Conservation (phyloP, 2,888 invertebrate genomes). For the Caenorhabditis sulstoni region DNA sequence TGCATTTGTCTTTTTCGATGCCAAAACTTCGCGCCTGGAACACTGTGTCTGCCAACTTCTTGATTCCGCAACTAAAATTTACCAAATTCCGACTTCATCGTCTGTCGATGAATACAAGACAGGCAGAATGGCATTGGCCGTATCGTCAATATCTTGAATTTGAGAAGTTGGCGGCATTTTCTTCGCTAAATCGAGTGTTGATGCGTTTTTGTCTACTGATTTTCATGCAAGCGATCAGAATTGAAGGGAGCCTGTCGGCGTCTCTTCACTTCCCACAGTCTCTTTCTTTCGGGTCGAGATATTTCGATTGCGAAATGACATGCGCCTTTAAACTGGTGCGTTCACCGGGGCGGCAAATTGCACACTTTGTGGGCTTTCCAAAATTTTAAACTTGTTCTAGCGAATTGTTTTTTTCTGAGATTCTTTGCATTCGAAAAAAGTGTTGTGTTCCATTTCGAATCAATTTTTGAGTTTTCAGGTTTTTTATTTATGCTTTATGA, state of each 20-base stretch:
- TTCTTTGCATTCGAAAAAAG: constrained; percentile 5
- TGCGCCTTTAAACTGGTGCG: constrained; percentile 36
- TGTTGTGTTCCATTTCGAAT: too few relatives aligned
- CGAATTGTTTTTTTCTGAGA: too few relatives aligned
- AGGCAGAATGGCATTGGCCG: constrained; percentile 47
- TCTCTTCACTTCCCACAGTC: constrained; percentile 12
- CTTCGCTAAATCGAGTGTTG: background rate
- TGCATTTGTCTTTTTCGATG: constrained; percentile 68
- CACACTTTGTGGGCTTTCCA: constrained; percentile 7
- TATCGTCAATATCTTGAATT: constrained; percentile 38
- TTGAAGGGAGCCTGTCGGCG: constrained; percentile 18
- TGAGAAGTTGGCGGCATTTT: constrained; percentile 40
- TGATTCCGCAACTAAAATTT: constrained; percentile 1
- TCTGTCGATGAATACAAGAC: constrained; percentile 42
- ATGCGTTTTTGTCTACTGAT: background rate
- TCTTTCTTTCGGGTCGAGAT: constrained; percentile 18
- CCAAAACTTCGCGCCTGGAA: constrained; percentile 53
- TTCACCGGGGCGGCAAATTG: constrained; percentile 25
- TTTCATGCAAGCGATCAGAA: background rate
- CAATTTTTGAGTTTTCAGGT: constrained; percentile 14
- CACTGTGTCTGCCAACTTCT: too few relatives aligned
- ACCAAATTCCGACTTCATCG: constrained; percentile 61
- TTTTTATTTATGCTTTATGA: constrained; percentile 53
- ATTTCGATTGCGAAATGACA: constrained; percentile 15
- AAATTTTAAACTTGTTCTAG: background rate